A percentile compares a stretch with the other conserved stretches of the same genome.
These are phyloP conservation scores for Drosophila colorata DNA, from an alignment of 2,888 invertebrate genomes.

Conservation along the genomic window DNA sequence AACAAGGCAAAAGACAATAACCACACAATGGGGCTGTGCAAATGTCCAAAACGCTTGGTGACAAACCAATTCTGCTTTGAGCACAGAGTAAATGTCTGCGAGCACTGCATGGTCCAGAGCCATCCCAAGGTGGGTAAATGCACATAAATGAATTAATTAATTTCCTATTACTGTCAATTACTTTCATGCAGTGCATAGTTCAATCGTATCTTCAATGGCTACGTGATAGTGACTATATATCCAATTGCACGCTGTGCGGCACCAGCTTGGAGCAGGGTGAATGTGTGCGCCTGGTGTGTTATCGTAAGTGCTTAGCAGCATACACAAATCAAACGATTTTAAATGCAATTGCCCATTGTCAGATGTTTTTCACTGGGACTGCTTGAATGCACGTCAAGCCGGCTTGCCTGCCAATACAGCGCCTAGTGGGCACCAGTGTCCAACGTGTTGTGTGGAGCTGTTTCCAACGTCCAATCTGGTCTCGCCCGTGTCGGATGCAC, in stretches of 20 bases:
- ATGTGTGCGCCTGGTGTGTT: conserved; percentile 95
- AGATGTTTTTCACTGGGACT: conserved; percentile 99
- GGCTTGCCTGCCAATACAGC: conserved; percentile 96
- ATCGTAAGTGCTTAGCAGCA: conserved; percentile 89
- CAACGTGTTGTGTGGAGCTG: conserved; percentile 92
- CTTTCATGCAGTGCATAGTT: conserved; percentile 93
- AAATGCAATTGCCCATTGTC: background rate
- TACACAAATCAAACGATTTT: background rate
- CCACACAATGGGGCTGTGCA: conserved; percentile 96
- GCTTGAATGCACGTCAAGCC: conserved; percentile 94
- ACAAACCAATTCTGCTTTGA: conserved; percentile 99
- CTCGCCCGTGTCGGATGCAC: conserved; percentile 96
- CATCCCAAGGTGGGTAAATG: conserved; percentile 97
- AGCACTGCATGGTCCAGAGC: conserved; percentile 98
- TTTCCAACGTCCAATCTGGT: conserved; percentile 95
- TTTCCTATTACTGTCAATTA: conserved; percentile 10
- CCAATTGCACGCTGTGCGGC: conserved; percentile 95
- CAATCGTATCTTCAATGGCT: conserved; percentile 99
- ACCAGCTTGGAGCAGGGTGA: conserved; percentile 92
- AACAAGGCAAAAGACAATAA: conserved; percentile 32
- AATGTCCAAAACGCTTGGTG: conserved; percentile 98
- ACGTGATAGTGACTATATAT: conserved; percentile 98
- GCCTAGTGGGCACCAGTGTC: conserved; percentile 97
- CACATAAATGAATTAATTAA: too few relatives aligned
- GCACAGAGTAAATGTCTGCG: conserved; percentile 99